phyloP scores from a whole-genome alignment of 2,888 invertebrate genomes.

The Ectropis crepuscularia region DNA sequence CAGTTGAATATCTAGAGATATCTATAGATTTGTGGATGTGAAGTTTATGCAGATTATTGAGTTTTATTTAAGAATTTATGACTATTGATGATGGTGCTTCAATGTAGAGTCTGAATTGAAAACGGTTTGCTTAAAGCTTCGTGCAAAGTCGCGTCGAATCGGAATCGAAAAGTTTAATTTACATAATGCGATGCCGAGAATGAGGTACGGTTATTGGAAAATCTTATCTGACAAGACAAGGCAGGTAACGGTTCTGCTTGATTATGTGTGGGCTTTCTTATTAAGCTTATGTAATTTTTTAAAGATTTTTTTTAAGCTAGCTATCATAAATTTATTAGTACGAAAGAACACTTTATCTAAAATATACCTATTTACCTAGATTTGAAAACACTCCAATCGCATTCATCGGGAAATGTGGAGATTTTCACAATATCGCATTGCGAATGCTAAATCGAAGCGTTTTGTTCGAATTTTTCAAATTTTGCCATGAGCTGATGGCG shows the following conservation, averaged over 20 bases:
- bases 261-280: constrained; percentile 23
- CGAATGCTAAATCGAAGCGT: too few species aligned
- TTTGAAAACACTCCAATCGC: too few species aligned
- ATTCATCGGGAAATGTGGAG: too few species aligned
- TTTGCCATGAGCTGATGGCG: too few species aligned
- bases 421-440: too few species aligned
- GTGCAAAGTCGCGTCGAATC: constrained; percentile 44
- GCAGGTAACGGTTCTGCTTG: constrained; percentile 26
- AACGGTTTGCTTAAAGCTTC: constrained; percentile 40
- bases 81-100: constrained; percentile 49
- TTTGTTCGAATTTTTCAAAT: too few species aligned
- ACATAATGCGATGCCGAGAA: constrained; percentile 41
- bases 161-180: constrained; percentile 42
- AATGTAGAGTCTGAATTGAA: constrained; percentile 45
- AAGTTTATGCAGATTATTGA: constrained; percentile 50
- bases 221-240: constrained; percentile 32
- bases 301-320: background rate
- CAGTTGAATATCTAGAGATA: constrained; percentile 11
- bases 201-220: constrained; percentile 37
- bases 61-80: constrained; percentile 50
- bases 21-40: constrained; percentile 21
- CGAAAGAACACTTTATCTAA: too few species aligned
- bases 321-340: background rate
- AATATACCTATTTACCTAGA: too few species aligned
- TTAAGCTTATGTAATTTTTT: too few species aligned